These are phyloP conservation scores for Anadara kagoshimensis DNA, from an alignment of 1,140 invertebrate species.

Conservation along the genomic window DNA sequence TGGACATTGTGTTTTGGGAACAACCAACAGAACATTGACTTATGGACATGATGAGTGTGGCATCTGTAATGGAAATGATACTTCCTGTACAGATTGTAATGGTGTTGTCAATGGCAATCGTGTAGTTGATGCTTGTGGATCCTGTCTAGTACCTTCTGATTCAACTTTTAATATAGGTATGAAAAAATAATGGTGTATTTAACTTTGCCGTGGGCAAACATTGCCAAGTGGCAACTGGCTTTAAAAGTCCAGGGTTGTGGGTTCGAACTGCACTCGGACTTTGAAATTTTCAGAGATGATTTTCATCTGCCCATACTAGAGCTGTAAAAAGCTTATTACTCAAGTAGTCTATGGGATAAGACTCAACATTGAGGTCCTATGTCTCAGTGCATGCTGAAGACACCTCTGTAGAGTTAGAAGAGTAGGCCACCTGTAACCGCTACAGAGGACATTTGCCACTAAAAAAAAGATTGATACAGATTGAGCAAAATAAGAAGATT, in stretches of 20 bases:
- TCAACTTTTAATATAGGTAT: conserved; percentile 24
- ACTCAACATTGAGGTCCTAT: too few relatives aligned
- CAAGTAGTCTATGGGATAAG: too few relatives aligned
- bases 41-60: conserved; percentile 27
- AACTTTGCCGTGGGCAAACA: neutral
- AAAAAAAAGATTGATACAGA: too few relatives aligned
- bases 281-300: too few relatives aligned
- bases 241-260: neutral
- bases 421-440: too few relatives aligned
- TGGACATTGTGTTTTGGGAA: conserved; percentile 25
- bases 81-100: conserved; percentile 29
- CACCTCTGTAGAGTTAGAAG: too few relatives aligned
- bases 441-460: too few relatives aligned
- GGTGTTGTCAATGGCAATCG: conserved; percentile 11
- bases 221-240: neutral
- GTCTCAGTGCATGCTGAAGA: too few relatives aligned
- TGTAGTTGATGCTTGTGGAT: conserved; percentile 11
- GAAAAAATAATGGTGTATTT: neutral
- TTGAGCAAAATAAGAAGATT: too few relatives aligned
- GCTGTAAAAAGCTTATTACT: too few relatives aligned
- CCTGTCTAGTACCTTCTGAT: conserved; percentile 19
- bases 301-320: too few relatives aligned
- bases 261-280: too few relatives aligned
- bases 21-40: conserved; percentile 1
- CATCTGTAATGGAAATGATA: conserved; percentile 8